Percentiles rank a stretch among this genome's conserved stretches.
Conservation (phyloP, 2,888 invertebrate genomes). For the Zygaena filipendulae region DNA sequence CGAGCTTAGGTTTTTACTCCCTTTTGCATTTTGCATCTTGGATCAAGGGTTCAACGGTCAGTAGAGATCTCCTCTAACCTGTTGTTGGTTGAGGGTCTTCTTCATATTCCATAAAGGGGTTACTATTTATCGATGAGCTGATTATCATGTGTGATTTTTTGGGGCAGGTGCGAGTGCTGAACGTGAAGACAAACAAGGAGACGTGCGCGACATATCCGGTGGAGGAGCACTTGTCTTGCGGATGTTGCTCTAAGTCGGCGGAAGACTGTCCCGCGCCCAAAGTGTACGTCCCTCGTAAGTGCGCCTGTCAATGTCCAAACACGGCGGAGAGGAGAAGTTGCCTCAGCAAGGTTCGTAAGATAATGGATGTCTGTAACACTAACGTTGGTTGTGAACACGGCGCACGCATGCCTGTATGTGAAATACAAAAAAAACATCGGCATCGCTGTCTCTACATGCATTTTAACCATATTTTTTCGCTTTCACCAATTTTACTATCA, state of each 20-base stretch:
- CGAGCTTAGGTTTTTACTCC: no score
- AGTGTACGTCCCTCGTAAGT: constrained; percentile 60
- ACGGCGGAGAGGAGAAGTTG: constrained; percentile 45
- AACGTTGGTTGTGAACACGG: constrained; percentile 29
- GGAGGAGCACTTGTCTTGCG: constrained; percentile 48
- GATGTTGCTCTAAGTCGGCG: constrained; percentile 37
- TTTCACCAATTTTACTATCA: constrained; percentile 10
- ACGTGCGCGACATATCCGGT: constrained; percentile 43
- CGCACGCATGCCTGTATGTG: constrained; percentile 31
- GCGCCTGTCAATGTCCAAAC: constrained; percentile 59
- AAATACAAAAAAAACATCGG: constrained; percentile 24
- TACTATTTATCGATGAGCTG: not conserved
- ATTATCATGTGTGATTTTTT: no score
- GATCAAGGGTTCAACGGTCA: no score
- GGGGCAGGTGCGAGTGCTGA: constrained; percentile 51
- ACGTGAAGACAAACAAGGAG: constrained; percentile 45
- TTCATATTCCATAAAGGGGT: not conserved
- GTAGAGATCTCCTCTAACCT: no score
- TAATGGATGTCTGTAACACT: constrained; percentile 56
- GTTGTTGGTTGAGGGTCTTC: not conserved
- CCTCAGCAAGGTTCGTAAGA: constrained; percentile 58
- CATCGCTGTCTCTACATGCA: constrained; percentile 17
- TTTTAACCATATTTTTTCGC: no score
- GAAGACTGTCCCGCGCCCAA: constrained; percentile 35
- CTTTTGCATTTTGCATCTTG: no score